A percentile compares a stretch with the other conserved stretches of the same genome.
These are phyloP conservation scores for Crotalus tigris DNA, from an alignment of 2,113 vertebrate genomes.

Conservation along the genomic window DNA sequence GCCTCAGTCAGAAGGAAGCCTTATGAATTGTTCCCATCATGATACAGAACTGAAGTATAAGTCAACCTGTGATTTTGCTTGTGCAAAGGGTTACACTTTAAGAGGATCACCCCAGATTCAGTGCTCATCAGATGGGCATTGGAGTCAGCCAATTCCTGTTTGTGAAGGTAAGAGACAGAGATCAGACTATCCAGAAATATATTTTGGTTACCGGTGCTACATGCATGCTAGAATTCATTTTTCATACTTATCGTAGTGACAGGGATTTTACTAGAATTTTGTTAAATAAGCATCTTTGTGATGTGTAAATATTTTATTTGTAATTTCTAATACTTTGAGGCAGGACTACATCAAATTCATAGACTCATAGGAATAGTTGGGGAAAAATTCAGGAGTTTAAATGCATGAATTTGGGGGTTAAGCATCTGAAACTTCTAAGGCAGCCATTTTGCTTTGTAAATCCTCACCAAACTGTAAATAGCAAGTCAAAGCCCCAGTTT, in stretches of 20 bases:
- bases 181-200: not conserved
- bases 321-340: not conserved
- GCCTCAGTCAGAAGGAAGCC: conserved; percentile 9
- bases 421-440: not conserved
- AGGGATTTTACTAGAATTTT: not conserved
- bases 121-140: conserved; percentile 64
- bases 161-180: conserved; percentile 73
- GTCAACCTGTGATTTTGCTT: conserved; percentile 73
- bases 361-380: not conserved
- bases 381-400: conserved; percentile 33
- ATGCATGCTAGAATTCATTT: not conserved
- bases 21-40: conserved; percentile 61
- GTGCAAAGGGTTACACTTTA: conserved; percentile 71
- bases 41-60: conserved; percentile 64
- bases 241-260: not conserved
- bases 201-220: not conserved
- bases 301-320: not conserved
- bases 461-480: not conserved
- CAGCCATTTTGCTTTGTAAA: not conserved
- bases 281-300: not conserved
- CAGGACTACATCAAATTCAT: not conserved
- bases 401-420: not conserved
- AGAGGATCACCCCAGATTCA: conserved; percentile 47
- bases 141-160: conserved; percentile 64
- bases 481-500: not conserved